Base-by-base conservation (phyloP, 2,113 vertebrate genomes). In the Pluvianellus socialis region DNA sequence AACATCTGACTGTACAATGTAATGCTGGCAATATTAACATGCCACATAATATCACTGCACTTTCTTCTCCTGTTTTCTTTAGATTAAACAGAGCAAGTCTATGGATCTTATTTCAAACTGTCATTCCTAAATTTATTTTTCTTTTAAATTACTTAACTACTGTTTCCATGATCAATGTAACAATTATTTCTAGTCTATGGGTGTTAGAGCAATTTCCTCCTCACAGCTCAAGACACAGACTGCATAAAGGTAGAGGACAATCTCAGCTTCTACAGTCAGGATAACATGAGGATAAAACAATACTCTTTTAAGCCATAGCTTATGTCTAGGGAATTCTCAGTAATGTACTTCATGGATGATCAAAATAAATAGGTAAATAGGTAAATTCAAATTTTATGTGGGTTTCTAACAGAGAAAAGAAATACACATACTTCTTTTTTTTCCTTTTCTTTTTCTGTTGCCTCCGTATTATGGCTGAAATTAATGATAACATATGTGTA, bases 401-500 rank as follows among this genome's bases (percentile, higher is more conserved):
- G 56, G 44, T 42, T 82, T 55, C n/a, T 77, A 28, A 38, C 5
- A 50, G 58, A 44, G 23, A 32, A 38, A 65, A 35, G 47, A 33
- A 30, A 26, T 23, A 15, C 21, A 83, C 9, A 13, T 21, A 10
- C 5, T 5, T 26, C 0, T 33, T 10, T 44, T 50, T 10, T 15
- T 44, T 7, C 8, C 30, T 52, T 11, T 2, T 16, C 9, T 45
- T 27, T 42, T 2, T 6, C 9, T 63, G 2, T 47, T 80, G 13
- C 7, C 6, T 52, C 17, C 65, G 21, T 65, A 16, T 68, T 47
- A 14, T 5, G 7, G 35, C 35, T 89, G 30, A 80, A 80, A 65
- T 47, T 2, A 4, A 52, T 49, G n/a, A 15, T 14, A 68, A 4
- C 7, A 10, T 30, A 15, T 1, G 1, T 26, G 24, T 11, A 21